phyloP scores from a whole-genome alignment of 2,888 invertebrate species.

The Megastigmus dorsalis region DNA sequence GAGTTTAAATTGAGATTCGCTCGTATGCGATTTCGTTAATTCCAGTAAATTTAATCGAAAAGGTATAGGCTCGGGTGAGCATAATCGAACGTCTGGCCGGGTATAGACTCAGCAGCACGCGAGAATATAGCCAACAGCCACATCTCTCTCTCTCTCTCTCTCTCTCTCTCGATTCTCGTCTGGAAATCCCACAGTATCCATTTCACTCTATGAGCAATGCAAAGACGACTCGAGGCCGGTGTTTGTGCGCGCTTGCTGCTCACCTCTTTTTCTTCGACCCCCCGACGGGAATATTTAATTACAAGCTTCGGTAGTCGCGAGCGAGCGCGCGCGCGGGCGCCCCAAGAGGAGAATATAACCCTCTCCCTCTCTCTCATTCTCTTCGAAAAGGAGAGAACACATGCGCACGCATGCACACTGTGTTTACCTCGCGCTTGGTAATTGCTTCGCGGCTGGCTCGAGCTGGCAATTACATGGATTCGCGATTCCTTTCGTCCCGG shows the following conservation, averaged over 20 bases:
- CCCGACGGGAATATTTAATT: slow-evolving; percentile 60
- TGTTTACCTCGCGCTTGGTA: slow-evolving; percentile 51
- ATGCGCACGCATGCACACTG: not conserved
- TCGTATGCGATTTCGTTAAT: too few relatives aligned
- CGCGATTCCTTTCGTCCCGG: slow-evolving; percentile 25
- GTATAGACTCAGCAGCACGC: too few relatives aligned
- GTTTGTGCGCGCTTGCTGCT: not conserved
- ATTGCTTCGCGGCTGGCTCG: slow-evolving; percentile 38
- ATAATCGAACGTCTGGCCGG: slow-evolving; percentile 10
- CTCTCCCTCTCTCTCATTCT: not conserved
- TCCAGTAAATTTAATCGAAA: too few relatives aligned
- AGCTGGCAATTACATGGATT: slow-evolving; percentile 51
- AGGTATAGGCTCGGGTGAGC: not conserved
- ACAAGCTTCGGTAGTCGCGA: slow-evolving; percentile 58
- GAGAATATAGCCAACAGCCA: too few relatives aligned
- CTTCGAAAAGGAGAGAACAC: not conserved
- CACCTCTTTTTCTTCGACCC: slow-evolving; percentile 27
- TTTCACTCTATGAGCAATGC: not conserved
- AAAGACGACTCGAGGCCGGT: not conserved
- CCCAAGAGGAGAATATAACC: not conserved
- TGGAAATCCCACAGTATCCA: slow-evolving; percentile 27
- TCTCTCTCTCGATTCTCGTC: too few relatives aligned
- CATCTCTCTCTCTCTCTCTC: too few relatives aligned
- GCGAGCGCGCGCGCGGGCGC: too few relatives aligned
- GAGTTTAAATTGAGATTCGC: too few relatives aligned